Evolutionary conservation across 1,140 invertebrate genomes (phyloP).

Genomic region (Limonius californicus): DNA sequence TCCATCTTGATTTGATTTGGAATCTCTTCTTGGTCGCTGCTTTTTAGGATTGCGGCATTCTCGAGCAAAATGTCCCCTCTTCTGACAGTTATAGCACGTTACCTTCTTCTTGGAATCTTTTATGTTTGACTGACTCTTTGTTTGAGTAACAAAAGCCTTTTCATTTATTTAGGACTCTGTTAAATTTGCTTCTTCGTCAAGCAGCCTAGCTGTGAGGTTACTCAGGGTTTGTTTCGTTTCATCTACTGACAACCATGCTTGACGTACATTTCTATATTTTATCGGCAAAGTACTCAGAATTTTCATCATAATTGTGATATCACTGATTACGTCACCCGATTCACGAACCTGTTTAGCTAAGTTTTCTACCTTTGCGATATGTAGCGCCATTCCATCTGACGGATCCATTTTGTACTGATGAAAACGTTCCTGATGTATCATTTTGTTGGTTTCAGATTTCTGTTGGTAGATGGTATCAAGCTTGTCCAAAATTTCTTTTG

Average conservation of each 20-base stretch:
- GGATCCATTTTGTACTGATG: constrained; percentile 39
- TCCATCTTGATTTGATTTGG: neutral
- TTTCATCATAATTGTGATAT: constrained; percentile 43
- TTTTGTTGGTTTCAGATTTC: constrained; percentile 41
- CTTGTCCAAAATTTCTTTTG: constrained; percentile 36
- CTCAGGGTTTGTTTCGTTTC: constrained; percentile 37
- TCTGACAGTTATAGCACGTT: constrained; percentile 37
- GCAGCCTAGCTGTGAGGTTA: constrained; percentile 42
- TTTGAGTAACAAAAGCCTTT: constrained; percentile 14
- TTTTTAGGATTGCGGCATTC: constrained; percentile 20
- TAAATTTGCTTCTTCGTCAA: constrained; percentile 45
- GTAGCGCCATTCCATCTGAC: constrained; percentile 39
- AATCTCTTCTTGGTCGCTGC: neutral
- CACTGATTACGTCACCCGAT: constrained; percentile 41
- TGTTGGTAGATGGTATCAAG: constrained; percentile 41
- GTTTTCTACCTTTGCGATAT: constrained; percentile 44
- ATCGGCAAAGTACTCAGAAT: constrained; percentile 37
- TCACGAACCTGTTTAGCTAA: constrained; percentile 43
- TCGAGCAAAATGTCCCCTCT: constrained; percentile 35
- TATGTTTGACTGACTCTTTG: neutral
- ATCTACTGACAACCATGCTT: constrained; percentile 42
- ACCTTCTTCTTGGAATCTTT: constrained; percentile 6
- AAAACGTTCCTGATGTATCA: constrained; percentile 44
- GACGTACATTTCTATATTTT: constrained; percentile 36
- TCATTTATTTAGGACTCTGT: constrained; percentile 32